Percentiles rank a stretch among this genome's conserved stretches.
phyloP scores from a whole-genome alignment of 1,140 invertebrate species.

The Pomacea maculata region DNA sequence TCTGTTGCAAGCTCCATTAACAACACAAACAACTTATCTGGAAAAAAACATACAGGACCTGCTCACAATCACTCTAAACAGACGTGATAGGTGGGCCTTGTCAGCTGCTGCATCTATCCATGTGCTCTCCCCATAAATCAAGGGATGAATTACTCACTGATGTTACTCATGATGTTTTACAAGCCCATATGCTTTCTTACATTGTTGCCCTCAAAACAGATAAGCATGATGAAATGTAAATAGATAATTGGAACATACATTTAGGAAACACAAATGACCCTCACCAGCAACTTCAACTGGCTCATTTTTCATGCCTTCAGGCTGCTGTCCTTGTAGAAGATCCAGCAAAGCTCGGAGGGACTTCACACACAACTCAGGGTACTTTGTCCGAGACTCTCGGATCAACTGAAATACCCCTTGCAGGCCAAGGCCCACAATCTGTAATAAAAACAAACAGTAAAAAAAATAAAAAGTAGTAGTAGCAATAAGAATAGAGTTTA shows the following conservation, averaged over 20 bases:
- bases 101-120: too few species aligned
- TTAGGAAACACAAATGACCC: slow-evolving; percentile 8
- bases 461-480: slow-evolving; percentile 71
- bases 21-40: slow-evolving; percentile 81
- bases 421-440: slow-evolving; percentile 91
- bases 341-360: slow-evolving; percentile 87
- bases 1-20: slow-evolving; percentile 79
- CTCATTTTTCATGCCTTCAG: slow-evolving; percentile 82
- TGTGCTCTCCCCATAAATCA: too few species aligned
- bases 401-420: slow-evolving; percentile 91
- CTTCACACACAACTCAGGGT: slow-evolving; percentile 86
- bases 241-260: too few species aligned
- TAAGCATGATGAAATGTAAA: too few species aligned
- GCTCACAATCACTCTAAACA: too few species aligned
- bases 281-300: slow-evolving; percentile 79
- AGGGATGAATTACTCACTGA: too few species aligned
- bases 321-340: slow-evolving; percentile 88
- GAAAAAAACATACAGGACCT: slow-evolving; percentile 36
- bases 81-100: too few species aligned
- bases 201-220: too few species aligned
- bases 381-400: slow-evolving; percentile 81
- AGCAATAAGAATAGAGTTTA: slow-evolving; percentile 60
- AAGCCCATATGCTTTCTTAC: too few species aligned
- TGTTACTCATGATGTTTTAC: too few species aligned
- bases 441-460: slow-evolving; percentile 11